Percentiles rank a stretch among this genome's conserved stretches.
Evolutionary conservation across 1,140 invertebrate genomes (phyloP).

Genomic region (Drosophila rhopaloa): DNA sequence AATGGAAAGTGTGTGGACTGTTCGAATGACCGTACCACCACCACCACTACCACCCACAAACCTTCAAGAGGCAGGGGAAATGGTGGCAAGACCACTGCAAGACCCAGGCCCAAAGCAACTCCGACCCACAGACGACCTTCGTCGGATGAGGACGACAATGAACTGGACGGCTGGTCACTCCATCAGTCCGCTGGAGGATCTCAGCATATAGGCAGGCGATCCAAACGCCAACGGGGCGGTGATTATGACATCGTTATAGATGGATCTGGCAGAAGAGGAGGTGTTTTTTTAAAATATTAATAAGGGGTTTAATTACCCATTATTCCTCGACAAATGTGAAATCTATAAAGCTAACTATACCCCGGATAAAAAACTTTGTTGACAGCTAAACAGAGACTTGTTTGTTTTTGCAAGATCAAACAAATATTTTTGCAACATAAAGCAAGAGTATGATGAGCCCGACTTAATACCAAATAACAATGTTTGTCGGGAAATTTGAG

Average conservation of each 20-base stretch:
- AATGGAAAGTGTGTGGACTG: conserved; percentile 60
- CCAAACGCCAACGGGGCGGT: conserved; percentile 45
- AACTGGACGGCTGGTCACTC: conserved; percentile 20
- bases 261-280: neutral
- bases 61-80: conserved; percentile 1
- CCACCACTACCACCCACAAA: conserved; percentile 24
- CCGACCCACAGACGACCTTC: neutral
- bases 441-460: too few species aligned
- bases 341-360: too few species aligned
- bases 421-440: too few species aligned
- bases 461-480: too few species aligned
- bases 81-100: conserved; percentile 30
- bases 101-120: conserved; percentile 4
- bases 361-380: too few species aligned
- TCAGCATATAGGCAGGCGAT: conserved; percentile 44
- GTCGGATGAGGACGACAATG: conserved; percentile 29
- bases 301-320: too few species aligned
- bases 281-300: too few species aligned
- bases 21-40: conserved; percentile 11
- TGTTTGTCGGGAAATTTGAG: too few species aligned
- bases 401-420: too few species aligned
- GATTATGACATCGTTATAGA: conserved; percentile 36
- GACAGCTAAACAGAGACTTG: too few species aligned
- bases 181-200: conserved; percentile 25
- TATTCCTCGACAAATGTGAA: too few species aligned